Evolutionary conservation across 2,888 invertebrate species (phyloP).

Genomic region (Tiliacea citrago): DNA sequence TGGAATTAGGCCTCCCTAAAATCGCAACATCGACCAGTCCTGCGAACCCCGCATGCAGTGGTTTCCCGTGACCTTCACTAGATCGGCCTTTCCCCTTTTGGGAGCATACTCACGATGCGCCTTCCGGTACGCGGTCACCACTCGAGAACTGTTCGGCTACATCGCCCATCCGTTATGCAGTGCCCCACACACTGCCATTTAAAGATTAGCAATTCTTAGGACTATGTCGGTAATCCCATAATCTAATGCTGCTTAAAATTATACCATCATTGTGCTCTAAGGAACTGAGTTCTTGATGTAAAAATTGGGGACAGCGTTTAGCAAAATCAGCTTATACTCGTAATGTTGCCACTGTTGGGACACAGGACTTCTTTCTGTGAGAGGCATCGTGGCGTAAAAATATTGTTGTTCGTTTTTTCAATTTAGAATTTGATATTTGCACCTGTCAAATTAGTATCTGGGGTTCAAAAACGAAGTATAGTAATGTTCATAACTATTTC

Average conservation of each 20-base stretch:
- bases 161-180: not conserved
- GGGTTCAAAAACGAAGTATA: too few relatives aligned
- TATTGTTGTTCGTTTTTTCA: too few relatives aligned
- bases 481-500: slow-evolving; percentile 3
- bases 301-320: too few relatives aligned
- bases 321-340: not conserved
- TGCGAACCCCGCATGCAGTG: slow-evolving; percentile 8
- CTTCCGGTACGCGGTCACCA: not conserved
- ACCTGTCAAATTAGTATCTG: too few relatives aligned
- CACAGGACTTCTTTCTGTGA: not conserved
- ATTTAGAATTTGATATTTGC: too few relatives aligned
- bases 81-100: not conserved
- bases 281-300: too few relatives aligned
- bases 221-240: not conserved
- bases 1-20: not conserved
- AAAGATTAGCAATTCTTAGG: not conserved
- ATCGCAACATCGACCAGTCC: not conserved
- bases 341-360: not conserved
- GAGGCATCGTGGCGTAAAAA: not conserved
- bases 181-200: not conserved
- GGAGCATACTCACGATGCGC: not conserved
- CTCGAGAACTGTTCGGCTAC: not conserved
- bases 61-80: not conserved
- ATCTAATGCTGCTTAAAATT: too few relatives aligned
- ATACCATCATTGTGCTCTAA: too few relatives aligned